Base-by-base conservation (phyloP, 1,140 invertebrate species). In the Lutraria rhynchaena region DNA sequence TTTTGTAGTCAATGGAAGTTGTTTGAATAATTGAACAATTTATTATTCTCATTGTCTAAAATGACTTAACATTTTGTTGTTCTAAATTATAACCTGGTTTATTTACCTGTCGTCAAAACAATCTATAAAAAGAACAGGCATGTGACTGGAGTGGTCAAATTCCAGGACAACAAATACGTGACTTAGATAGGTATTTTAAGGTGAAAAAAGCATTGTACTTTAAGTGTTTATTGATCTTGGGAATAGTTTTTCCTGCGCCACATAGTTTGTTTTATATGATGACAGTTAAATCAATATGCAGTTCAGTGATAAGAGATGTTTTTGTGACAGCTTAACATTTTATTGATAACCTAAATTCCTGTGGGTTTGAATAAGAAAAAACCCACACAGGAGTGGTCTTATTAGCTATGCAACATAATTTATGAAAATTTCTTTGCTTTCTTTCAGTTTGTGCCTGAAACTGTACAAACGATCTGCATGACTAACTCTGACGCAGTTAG, bases 381-480 rank as follows among this genome's bases (percentile, higher is more conserved):
- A 13, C 11, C n/a, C 46, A 49, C n/a, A 49, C 46, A n/a, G 46
- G 11, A n/a, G n/a, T 49, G n/a, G n/a, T 49, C 17, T 29, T 31
- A 31, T 57, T 11, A 57, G 22, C 24, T 57, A 57, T 57, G 24
- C 53, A 22, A 11, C 5, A n/a, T 24, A 29, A 17, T 3, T 29
- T 29, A 61, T 37, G 58, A 61, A 13, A 7, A 9, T 61, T 61
- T 29, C 22, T 19, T 74, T 49, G 51, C 51, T 27, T 33, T 31
- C 31, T 80, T 80, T 58, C 76, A 80, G 76, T 80, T 80, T 80
- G 63, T 80, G 1, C 76, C 76, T 15, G 76, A 80, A 58, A 41
- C 78, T 37, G 70, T 73, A 24, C 44, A 73, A 63, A 74, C 65
- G 49, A 37, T 83, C 80, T 87, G 84, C 83, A 87, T 88, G 88